Base-by-base conservation (phyloP, 2,797 vertebrate genomes). In the Enteromius afrohamiltoni region DNA sequence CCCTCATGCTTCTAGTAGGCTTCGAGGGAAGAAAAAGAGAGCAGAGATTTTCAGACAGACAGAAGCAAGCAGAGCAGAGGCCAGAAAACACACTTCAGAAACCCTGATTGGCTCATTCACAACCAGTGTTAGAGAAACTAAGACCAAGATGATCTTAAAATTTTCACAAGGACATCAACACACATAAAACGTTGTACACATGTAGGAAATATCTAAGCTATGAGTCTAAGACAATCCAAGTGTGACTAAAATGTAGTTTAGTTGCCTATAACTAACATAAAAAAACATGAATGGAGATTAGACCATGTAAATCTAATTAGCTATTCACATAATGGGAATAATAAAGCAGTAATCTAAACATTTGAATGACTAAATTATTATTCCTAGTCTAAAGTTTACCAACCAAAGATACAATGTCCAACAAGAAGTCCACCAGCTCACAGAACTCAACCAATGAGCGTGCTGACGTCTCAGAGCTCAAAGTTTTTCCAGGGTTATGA, bases 1-100 rank as follows among this genome's bases (percentile, higher is more conserved):
- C 98, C 96, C 97, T 98, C 98, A 99, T 99, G 96, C 97, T 99
- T 98, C 98, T 98, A 99, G 98, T 97, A 95, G 98, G 98, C 98
- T 99, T 99, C 95, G 94, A 95, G 93, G 96, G 94, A 83, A 86
- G 49, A 81, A 69, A 96, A 90, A 97, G 94, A 97, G 96, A 97
- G 96, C 95, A 97, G 94, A 96, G 93, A 95, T 91, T 94, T 97
- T 97, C 80, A 94, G 97, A 95, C 94, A 97, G 94, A 96, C 91
- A 96, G 94, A 95, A 95, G 92, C 92, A 88, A 94, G 93, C 92
- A 92, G 90, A 94, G 91, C 89, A 93, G n/a, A 86, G 88, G 91
- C 86, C 86, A 92, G 88, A 91, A 89, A 88, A 89, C 88, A 91
- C 86, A 76, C 42, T 26, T 81, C 85, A 73, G 71, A 62, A 80